Conservation (phyloP, 2,797 vertebrate species). For the Mustela erminea region DNA sequence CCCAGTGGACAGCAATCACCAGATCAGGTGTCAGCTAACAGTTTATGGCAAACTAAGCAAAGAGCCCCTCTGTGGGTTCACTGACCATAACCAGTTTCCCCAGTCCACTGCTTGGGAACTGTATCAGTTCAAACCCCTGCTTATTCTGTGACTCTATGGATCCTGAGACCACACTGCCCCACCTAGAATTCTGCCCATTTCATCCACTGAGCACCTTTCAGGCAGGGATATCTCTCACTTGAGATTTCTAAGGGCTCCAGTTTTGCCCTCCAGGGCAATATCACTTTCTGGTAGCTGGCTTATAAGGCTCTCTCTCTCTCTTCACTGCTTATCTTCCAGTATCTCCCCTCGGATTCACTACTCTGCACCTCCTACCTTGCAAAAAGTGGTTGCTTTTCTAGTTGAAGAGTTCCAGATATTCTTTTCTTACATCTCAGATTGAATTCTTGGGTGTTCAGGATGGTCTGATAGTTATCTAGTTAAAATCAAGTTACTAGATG, state of each 20-base stretch:
- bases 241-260: not conserved
- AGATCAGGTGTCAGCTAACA: not conserved
- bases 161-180: not conserved
- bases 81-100: not conserved
- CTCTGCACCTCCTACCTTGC: not conserved
- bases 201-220: not conserved
- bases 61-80: not conserved
- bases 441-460: not conserved
- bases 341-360: not conserved
- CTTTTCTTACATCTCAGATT: not conserved
- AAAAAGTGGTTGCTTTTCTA: not conserved
- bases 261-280: not conserved
- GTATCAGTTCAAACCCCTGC: not conserved
- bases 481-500: not conserved
- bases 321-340: not conserved
- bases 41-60: not conserved
- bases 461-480: not conserved
- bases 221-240: not conserved
- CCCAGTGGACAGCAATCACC: not conserved
- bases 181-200: not conserved
- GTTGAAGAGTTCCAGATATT: not conserved
- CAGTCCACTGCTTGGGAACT: not conserved
- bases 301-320: too few species aligned
- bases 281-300: not conserved
- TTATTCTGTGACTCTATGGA: not conserved